A percentile compares a stretch with the other conserved stretches of the same genome.
phyloP scores from a whole-genome alignment of 2,888 invertebrate genomes.

The Spicauda simplicius region DNA sequence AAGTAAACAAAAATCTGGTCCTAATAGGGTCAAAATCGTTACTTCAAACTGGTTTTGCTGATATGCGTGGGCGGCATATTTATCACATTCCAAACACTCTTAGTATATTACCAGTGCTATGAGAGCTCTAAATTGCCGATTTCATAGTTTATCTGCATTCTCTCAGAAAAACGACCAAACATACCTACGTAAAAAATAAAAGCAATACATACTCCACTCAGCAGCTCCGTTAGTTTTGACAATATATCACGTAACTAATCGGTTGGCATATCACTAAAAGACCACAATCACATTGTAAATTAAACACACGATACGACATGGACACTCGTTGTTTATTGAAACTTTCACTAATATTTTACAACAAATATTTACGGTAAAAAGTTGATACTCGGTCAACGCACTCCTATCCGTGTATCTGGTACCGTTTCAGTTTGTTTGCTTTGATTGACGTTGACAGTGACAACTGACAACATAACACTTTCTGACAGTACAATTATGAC shows the following conservation, averaged over 20 bases:
- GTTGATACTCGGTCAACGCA: conserved; percentile 39
- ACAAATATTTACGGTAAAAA: conserved; percentile 41
- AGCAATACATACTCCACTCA: conserved; percentile 27
- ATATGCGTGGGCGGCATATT: conserved; percentile 26
- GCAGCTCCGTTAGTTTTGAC: conserved; percentile 23
- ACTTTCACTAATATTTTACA: conserved; percentile 41
- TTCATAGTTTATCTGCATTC: background rate
- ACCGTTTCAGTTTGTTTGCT: conserved; percentile 29
- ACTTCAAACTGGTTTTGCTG: conserved; percentile 19
- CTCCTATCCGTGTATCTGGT: conserved; percentile 31
- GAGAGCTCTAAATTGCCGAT: background rate
- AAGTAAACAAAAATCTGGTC: background rate
- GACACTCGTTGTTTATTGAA: conserved; percentile 9
- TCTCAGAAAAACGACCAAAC: background rate
- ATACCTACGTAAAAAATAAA: conserved; percentile 14
- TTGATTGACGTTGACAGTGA: conserved; percentile 19
- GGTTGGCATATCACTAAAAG: conserved; percentile 6
- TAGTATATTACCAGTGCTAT: background rate
- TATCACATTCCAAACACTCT: background rate
- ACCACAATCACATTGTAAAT: conserved; percentile 17
- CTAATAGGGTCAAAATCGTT: conserved; percentile 7
- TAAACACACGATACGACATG: conserved; percentile 6
- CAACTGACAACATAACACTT: background rate
- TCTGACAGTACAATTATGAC: background rate
- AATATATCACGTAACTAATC: conserved; percentile 32